phyloP scores from a whole-genome alignment of 1,140 invertebrate genomes.

The Drosophila erecta region DNA sequence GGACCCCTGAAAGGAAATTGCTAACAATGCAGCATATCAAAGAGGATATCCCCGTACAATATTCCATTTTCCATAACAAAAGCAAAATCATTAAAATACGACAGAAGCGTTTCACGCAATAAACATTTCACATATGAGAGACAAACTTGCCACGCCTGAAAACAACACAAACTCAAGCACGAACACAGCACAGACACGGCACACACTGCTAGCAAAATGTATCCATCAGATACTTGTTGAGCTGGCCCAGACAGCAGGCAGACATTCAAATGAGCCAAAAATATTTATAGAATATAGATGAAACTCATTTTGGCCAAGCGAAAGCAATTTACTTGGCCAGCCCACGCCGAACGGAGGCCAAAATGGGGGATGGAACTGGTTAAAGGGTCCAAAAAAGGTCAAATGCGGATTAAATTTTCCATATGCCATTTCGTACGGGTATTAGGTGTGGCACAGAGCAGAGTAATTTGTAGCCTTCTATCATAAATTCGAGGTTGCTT shows the following conservation, averaged over 20 bases:
- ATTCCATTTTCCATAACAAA: slow-evolving; percentile 49
- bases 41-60: slow-evolving; percentile 16
- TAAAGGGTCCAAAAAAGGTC: slow-evolving; percentile 9
- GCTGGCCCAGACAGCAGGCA: slow-evolving; percentile 42
- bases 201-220: slow-evolving; percentile 6
- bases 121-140: slow-evolving; percentile 39
- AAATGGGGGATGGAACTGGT: background rate
- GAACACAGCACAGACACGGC: background rate
- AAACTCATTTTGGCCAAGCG: slow-evolving; percentile 29
- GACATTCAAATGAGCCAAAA: slow-evolving; percentile 70
- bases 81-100: slow-evolving; percentile 47
- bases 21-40: slow-evolving; percentile 30
- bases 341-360: slow-evolving; percentile 5
- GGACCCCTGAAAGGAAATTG: slow-evolving; percentile 19
- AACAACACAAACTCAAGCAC: slow-evolving; percentile 22
- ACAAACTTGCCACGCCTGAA: slow-evolving; percentile 24
- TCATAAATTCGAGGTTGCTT: background rate
- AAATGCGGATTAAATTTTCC: slow-evolving; percentile 13
- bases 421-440: background rate
- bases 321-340: slow-evolving; percentile 33
- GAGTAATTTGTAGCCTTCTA: background rate
- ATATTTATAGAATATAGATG: slow-evolving; percentile 71
- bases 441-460: too few species aligned
- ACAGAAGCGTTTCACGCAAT: slow-evolving; percentile 21
- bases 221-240: slow-evolving; percentile 42